Conservation (phyloP, 1,140 invertebrate species). For the Cydia pomonella region DNA sequence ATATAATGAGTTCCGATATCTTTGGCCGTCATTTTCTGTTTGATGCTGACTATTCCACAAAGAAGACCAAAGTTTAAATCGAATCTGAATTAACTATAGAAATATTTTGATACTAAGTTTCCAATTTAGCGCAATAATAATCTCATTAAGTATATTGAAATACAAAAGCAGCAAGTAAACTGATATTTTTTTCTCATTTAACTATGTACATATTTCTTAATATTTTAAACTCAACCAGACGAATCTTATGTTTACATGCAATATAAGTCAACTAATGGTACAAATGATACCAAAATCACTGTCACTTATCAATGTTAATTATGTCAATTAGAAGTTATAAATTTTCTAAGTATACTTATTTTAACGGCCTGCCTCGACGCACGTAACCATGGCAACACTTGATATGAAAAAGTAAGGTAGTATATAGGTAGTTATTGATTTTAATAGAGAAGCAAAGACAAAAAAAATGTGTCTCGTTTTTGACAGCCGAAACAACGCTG, state of each 20-base stretch:
- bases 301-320: conserved; percentile 42
- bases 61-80: not conserved
- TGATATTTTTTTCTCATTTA: not conserved
- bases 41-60: not conserved
- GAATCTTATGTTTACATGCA: not conserved
- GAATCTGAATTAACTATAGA: not conserved
- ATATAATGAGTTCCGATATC: too few species aligned
- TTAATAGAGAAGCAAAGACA: too few species aligned
- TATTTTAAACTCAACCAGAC: too few species aligned
- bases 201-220: not conserved
- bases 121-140: conserved; percentile 6
- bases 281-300: not conserved
- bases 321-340: conserved; percentile 55
- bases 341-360: conserved; percentile 38
- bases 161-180: not conserved
- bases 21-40: too few species aligned
- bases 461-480: too few species aligned
- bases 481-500: too few species aligned
- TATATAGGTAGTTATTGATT: too few species aligned
- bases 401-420: too few species aligned
- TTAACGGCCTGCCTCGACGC: not conserved
- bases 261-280: not conserved
- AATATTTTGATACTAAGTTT: not conserved
- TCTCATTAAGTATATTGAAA: not conserved
- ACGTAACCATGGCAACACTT: not conserved